A percentile compares a stretch with the other conserved stretches of the same genome.
phyloP scores from a whole-genome alignment of 2,113 vertebrate species.

The Narcine bancroftii region DNA sequence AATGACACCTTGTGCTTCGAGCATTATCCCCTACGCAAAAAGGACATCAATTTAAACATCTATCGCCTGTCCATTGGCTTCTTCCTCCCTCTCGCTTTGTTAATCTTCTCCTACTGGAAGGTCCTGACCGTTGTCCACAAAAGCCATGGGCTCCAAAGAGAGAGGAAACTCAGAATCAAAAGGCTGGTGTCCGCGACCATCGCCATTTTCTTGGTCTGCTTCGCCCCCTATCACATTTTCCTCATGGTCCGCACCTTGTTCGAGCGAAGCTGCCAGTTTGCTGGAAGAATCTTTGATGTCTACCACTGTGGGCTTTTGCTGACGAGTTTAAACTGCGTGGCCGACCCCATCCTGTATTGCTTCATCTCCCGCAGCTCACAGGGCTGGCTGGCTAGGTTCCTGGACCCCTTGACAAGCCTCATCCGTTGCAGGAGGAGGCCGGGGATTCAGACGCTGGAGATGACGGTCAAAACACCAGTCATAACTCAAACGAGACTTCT shows the following conservation, averaged over 20 bases:
- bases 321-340: conserved; percentile 85
- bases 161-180: conserved; percentile 81
- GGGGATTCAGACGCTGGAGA: not conserved
- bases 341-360: conserved; percentile 86
- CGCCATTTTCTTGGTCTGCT: conserved; percentile 88
- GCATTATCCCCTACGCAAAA: conserved; percentile 79
- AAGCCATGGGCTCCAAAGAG: conserved; percentile 77
- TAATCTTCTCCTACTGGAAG: conserved; percentile 73
- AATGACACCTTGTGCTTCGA: conserved; percentile 85
- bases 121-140: conserved; percentile 77
- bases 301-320: conserved; percentile 82
- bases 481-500: not conserved
- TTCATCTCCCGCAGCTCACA: conserved; percentile 92
- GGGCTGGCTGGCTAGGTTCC: conserved; percentile 59
- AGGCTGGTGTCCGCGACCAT: conserved; percentile 85
- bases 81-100: conserved; percentile 76
- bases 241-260: conserved; percentile 76
- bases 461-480: not conserved
- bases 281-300: conserved; percentile 56
- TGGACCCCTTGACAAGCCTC: conserved; percentile 50
- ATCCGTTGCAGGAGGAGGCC: conserved; percentile 51
- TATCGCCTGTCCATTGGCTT: conserved; percentile 84
- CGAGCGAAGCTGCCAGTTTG: conserved; percentile 74
- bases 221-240: conserved; percentile 86
- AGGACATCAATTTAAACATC: conserved; percentile 78